phyloP scores from a whole-genome alignment of 2,888 invertebrate genomes.

The Calameuta pallipes region DNA sequence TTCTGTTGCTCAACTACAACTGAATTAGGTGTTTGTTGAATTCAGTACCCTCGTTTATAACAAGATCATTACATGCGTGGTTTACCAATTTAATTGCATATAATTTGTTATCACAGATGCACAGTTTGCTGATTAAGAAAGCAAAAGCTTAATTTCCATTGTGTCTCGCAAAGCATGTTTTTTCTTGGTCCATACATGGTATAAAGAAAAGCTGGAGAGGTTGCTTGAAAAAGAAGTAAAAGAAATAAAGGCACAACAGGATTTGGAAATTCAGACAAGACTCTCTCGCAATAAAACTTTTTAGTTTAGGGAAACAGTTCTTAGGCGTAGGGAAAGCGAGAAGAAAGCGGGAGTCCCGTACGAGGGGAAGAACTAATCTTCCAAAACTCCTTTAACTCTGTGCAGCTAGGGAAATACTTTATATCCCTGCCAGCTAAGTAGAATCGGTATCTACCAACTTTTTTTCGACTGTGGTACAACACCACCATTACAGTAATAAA shows the following conservation, averaged over 20 bases:
- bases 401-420: slow-evolving; percentile 23
- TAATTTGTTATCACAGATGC: not conserved
- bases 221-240: not conserved
- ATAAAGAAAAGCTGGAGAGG: not conserved
- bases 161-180: not conserved
- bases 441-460: not conserved
- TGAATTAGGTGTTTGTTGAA: too few species aligned
- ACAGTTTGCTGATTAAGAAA: not conserved
- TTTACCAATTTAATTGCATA: not conserved
- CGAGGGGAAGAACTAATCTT: slow-evolving; percentile 33
- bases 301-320: slow-evolving; percentile 7
- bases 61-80: too few species aligned
- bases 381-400: slow-evolving; percentile 35
- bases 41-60: too few species aligned
- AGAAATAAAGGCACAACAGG: slow-evolving; percentile 1
- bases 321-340: slow-evolving; percentile 15
- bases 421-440: slow-evolving; percentile 4
- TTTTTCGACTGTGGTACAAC: not conserved
- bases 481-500: not conserved
- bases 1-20: not conserved
- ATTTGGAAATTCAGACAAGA: slow-evolving; percentile 24
- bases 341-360: slow-evolving; percentile 15
- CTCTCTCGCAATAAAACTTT: slow-evolving; percentile 21
- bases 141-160: not conserved
- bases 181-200: not conserved